phyloP scores from a whole-genome alignment of 2,797 vertebrate genomes.

The Heliangelus exortis region DNA sequence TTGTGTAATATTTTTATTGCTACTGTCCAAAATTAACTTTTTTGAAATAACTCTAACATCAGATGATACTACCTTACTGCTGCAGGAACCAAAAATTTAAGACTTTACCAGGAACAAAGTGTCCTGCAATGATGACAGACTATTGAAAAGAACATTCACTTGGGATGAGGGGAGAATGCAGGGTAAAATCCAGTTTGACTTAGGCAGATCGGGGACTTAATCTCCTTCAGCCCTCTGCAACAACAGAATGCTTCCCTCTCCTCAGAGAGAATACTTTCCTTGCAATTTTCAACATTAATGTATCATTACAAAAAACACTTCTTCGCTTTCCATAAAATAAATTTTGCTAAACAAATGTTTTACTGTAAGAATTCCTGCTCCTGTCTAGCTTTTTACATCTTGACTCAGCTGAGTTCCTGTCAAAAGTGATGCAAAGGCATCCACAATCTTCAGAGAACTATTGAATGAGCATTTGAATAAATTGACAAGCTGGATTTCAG shows the following conservation, averaged over 20 bases:
- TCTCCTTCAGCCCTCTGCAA: neutral
- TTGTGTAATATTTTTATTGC: neutral
- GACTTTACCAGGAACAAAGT: neutral
- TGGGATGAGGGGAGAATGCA: neutral
- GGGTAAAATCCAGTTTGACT: neutral
- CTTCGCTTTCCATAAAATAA: neutral
- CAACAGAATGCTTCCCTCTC: neutral
- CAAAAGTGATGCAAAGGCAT: neutral
- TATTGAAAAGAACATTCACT: neutral
- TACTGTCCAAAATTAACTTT: neutral
- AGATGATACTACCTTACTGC: neutral
- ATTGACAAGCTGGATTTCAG: neutral
- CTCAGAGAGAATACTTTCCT: neutral
- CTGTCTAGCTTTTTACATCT: neutral
- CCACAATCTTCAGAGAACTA: neutral
- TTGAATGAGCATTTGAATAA: neutral
- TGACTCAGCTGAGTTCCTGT: neutral
- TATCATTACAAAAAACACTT: neutral
- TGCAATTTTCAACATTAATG: neutral
- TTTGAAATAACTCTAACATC: neutral
- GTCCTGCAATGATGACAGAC: neutral
- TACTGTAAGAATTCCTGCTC: neutral
- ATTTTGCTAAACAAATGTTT: neutral
- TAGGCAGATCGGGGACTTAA: neutral
- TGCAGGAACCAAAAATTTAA: neutral